Evolutionary conservation across 2,888 invertebrate species (phyloP).

Genomic region (Crocallis elinguaria): DNA sequence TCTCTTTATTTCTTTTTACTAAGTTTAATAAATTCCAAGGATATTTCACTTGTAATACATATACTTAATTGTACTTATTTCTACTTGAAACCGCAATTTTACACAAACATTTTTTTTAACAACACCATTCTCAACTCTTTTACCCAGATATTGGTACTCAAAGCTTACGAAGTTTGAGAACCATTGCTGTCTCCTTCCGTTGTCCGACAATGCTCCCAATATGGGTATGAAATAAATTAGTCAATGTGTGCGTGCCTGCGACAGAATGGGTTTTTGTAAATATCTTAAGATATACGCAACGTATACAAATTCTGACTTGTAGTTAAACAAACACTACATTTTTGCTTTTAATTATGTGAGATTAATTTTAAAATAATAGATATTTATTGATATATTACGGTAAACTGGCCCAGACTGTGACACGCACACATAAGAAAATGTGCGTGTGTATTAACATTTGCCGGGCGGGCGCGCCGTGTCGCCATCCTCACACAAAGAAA

Average conservation of each 20-base stretch:
- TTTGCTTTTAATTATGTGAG: background rate
- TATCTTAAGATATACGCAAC: background rate
- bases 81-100: too few species aligned
- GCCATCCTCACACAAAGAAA: conserved; percentile 8
- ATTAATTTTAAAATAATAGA: background rate
- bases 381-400: background rate
- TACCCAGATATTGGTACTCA: too few species aligned
- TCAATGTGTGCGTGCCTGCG: conserved; percentile 40
- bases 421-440: background rate
- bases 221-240: conserved; percentile 23
- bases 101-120: too few species aligned
- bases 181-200: conserved; percentile 2
- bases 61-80: too few species aligned
- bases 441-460: background rate
- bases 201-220: conserved; percentile 6
- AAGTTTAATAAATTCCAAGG: too few species aligned
- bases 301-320: background rate
- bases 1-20: too few species aligned
- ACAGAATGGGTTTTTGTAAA: background rate
- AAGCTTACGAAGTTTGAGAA: background rate
- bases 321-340: background rate
- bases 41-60: too few species aligned
- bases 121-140: too few species aligned
- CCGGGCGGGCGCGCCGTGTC: background rate
- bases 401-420: conserved; percentile 9